Evolutionary conservation across 2,113 vertebrate genomes (phyloP).

Genomic region (Lophochroa leadbeateri): DNA sequence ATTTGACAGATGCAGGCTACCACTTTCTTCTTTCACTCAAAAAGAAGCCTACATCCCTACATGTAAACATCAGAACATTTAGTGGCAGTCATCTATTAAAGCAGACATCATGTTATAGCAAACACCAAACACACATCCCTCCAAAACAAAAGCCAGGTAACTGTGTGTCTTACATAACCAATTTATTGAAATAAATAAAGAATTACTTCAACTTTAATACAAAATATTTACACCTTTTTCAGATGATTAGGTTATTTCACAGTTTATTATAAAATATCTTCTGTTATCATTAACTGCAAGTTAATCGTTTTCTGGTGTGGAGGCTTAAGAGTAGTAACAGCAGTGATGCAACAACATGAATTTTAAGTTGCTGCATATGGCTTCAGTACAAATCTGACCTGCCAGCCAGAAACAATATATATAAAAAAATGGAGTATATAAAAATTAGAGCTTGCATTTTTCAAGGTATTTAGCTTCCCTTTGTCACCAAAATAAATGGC

Average conservation of each 20-base stretch:
- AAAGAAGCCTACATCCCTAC: not conserved
- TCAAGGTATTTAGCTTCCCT: not conserved
- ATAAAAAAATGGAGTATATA: not conserved
- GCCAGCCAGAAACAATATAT: slow-evolving; percentile 14
- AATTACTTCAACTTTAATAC: slow-evolving; percentile 8
- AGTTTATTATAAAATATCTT: slow-evolving; percentile 8
- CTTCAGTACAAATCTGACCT: slow-evolving; percentile 28
- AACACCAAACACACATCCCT: not conserved
- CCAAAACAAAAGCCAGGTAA: slow-evolving; percentile 5
- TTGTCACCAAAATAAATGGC: not conserved
- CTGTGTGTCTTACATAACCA: not conserved
- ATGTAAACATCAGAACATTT: not conserved
- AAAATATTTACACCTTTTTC: slow-evolving; percentile 19
- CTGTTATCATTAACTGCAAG: not conserved
- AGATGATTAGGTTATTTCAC: slow-evolving; percentile 25
- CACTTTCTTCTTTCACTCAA: not conserved
- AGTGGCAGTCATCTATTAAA: not conserved
- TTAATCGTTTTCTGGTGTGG: slow-evolving; percentile 10
- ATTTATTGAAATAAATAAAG: not conserved
- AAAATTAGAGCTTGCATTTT: not conserved
- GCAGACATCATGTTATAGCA: not conserved
- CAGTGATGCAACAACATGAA: slow-evolving; percentile 30
- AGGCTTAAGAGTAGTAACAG: not conserved
- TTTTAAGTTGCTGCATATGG: slow-evolving; percentile 19
- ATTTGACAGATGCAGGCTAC: not conserved